phyloP scores from a whole-genome alignment of 1,140 invertebrate genomes.

The Drosophila takahashii region DNA sequence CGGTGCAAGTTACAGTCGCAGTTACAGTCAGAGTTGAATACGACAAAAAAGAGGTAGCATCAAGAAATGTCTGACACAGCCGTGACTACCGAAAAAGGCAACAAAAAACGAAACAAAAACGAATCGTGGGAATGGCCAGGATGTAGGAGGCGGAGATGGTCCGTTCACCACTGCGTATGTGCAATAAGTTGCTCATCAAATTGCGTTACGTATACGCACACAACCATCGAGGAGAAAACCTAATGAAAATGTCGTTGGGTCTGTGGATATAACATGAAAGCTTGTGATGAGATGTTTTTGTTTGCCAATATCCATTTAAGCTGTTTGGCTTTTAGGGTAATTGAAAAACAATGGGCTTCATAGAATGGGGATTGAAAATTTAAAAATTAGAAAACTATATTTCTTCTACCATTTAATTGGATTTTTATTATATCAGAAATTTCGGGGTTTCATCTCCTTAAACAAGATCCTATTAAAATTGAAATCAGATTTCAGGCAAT shows the following conservation, averaged over 20 bases:
- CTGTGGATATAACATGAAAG: slow-evolving; percentile 7
- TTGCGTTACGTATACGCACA: slow-evolving; percentile 19
- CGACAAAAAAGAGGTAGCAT: neutral
- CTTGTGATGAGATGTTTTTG: slow-evolving; percentile 20
- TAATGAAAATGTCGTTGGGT: slow-evolving; percentile 41
- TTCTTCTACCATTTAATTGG: neutral
- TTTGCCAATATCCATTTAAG: slow-evolving; percentile 1
- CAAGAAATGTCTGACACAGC: slow-evolving; percentile 39
- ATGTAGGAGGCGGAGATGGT: neutral
- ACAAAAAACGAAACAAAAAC: slow-evolving; percentile 2
- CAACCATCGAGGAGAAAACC: neutral
- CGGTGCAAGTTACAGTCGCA: slow-evolving; percentile 40
- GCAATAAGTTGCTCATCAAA: slow-evolving; percentile 40
- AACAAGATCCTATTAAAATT: neutral
- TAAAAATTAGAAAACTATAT: neutral
- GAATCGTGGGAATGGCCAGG: slow-evolving; percentile 16
- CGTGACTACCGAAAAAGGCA: slow-evolving; percentile 33
- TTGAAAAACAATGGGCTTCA: slow-evolving; percentile 14
- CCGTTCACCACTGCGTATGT: slow-evolving; percentile 32
- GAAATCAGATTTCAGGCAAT: slow-evolving; percentile 4
- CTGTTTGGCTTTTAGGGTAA: slow-evolving; percentile 14
- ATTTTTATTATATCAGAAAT: neutral
- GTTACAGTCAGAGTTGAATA: slow-evolving; percentile 21
- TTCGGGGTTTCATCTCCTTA: neutral
- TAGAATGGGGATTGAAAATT: neutral